Conservation (phyloP, 2,797 vertebrate species). For the Malurus leucopterus region DNA sequence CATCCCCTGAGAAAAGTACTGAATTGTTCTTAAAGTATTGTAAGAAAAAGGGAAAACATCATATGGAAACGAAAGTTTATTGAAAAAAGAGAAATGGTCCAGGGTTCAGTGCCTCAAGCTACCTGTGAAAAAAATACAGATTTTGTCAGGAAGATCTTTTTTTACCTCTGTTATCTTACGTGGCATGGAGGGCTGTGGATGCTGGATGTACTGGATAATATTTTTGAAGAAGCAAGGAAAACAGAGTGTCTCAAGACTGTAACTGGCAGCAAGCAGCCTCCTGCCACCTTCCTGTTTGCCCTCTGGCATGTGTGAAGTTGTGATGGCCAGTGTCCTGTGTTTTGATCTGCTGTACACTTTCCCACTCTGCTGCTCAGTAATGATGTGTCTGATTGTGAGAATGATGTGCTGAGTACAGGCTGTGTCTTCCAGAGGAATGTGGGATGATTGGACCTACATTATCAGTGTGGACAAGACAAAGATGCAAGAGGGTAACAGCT, state of each 20-base stretch:
- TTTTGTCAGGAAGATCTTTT: background rate
- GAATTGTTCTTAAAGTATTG: background rate
- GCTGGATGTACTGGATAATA: background rate
- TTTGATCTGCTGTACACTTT: background rate
- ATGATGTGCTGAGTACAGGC: background rate
- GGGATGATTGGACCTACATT: background rate
- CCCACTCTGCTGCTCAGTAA: background rate
- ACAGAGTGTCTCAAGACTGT: accelerated
- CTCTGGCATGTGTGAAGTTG: background rate
- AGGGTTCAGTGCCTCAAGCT: background rate
- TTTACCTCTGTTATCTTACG: background rate
- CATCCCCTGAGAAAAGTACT: background rate
- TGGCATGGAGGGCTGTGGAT: accelerated
- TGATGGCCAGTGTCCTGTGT: background rate
- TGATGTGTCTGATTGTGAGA: background rate
- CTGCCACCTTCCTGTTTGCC: background rate
- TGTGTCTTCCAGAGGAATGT: background rate
- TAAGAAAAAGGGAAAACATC: background rate
- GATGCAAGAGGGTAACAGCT: background rate
- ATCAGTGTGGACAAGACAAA: background rate
- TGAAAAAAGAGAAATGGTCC: background rate
- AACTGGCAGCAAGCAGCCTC: background rate
- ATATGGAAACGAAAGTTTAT: background rate
- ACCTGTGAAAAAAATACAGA: background rate
- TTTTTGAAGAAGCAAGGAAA: background rate